These are phyloP conservation scores for Siderastrea radians DNA, from an alignment of 92 coral and sea anemone species.

Conservation along the genomic window DNA sequence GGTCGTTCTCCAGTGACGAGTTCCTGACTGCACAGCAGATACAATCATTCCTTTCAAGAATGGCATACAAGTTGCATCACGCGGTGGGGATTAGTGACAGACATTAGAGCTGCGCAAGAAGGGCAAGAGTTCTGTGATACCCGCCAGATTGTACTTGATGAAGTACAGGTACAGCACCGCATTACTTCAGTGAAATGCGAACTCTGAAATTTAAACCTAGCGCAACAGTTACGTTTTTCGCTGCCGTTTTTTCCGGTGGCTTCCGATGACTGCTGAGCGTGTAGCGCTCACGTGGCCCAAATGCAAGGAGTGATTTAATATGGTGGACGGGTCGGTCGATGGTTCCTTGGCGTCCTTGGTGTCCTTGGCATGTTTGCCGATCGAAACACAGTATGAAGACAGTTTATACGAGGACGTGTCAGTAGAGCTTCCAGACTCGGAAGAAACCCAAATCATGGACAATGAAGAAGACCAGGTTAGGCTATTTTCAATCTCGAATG, in stretches of 20 bases:
- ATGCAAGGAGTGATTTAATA: background rate
- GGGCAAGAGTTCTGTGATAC: too few species aligned
- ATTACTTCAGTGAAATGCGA: too few species aligned
- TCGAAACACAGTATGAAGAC: background rate
- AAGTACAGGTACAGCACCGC: too few species aligned
- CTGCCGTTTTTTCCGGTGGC: conserved; percentile 33
- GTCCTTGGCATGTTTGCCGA: background rate
- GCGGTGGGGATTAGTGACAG: too few species aligned
- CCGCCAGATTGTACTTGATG: too few species aligned
- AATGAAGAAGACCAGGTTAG: conserved; percentile 34
- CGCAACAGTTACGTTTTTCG: conserved; percentile 9
- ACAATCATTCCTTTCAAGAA: too few species aligned
- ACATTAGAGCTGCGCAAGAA: too few species aligned
- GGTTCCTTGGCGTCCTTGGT: background rate
- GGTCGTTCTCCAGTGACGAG: too few species aligned
- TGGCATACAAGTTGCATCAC: too few species aligned
- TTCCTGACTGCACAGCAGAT: too few species aligned
- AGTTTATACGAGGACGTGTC: background rate
- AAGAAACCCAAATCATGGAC: conserved; percentile 40
- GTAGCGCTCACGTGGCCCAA: background rate
- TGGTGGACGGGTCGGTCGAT: conserved; percentile 15
- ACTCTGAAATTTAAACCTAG: background rate
- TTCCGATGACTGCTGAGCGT: conserved; percentile 14
- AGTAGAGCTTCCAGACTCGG: conserved; percentile 22
- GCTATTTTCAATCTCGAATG: conserved; percentile 5